Evolutionary conservation across 2,113 vertebrate genomes (phyloP), one percentile per base, ranked within the genome.

Genomic region (Pterocles burchelli): DNA sequence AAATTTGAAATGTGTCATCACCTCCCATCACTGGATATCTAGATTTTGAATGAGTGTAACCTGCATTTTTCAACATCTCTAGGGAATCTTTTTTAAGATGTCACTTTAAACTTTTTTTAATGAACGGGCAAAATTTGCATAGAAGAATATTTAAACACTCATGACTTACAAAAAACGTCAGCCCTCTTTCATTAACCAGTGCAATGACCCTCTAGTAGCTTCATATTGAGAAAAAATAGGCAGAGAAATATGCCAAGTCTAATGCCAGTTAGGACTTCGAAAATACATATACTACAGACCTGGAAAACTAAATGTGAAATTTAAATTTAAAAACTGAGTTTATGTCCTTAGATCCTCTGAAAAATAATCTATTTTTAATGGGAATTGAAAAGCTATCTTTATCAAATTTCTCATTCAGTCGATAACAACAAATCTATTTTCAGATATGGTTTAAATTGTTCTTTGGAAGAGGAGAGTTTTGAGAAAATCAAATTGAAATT

Each of bases 1-100:
- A 81, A 71, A 90, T 90, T 67, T 87, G 65, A 89, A 93, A 90
- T 75, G 48, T 87, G 83, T 90, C 94, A 84, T 90, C 81, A 85
- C 65, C 84, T 96, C 62, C 17, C 89, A 96, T 91, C 83, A 92
- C 70, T 61, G 80, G 89, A n/a, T 93, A 92, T 48, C 61, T 3
- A 92, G 90, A 84, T 84, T 84, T 84, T 90, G 83, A 95, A 96
- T 93, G 68, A 95, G 92, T 65, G 66, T 45, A 93, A 95, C 91
- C 91, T 59, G 57, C 65, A 18, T 93, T 95, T 85, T 75, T 83
- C 51, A 80, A 43, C 61, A 81, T 29, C 75, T 74, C 34, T 9
- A 57, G 62, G 49, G 65, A 77, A 18, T 1, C 17, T 62, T 68
- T 67, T 86, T 88, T 18, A 75, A 77, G 68, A 90, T 22, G 34